phyloP scores from a whole-genome alignment of 2,797 vertebrate species.

The Trachops cirrhosus region DNA sequence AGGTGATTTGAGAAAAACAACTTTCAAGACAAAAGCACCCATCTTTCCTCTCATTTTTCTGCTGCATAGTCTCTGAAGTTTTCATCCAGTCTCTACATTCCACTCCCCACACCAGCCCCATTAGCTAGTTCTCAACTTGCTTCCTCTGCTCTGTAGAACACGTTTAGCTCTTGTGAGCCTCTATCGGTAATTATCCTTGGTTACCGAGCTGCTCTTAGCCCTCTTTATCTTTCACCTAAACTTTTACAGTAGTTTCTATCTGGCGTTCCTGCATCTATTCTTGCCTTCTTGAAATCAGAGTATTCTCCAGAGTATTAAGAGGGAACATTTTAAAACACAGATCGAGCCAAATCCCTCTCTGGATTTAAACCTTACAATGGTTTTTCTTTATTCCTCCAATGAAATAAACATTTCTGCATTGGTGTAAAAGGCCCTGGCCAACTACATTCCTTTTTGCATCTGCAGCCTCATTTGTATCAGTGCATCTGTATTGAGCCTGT shows the following conservation, averaged over 20 bases:
- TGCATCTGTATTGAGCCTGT: neutral
- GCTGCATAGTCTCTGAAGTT: neutral
- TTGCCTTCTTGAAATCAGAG: neutral
- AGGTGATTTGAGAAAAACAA: neutral
- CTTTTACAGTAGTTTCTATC: neutral
- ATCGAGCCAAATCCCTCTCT: neutral
- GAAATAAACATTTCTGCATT: neutral
- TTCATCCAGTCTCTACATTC: too few species aligned
- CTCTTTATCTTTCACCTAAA: neutral
- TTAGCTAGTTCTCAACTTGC: neutral
- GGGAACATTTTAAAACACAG: neutral
- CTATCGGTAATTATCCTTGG: neutral
- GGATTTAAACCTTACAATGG: neutral
- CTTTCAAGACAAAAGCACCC: neutral
- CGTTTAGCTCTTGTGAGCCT: neutral
- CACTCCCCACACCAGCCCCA: fast-evolving
- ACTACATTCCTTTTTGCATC: neutral
- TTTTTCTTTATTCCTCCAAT: conserved; percentile 2
- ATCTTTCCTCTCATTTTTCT: neutral
- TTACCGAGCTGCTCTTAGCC: neutral
- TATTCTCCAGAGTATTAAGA: neutral
- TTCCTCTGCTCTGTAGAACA: neutral
- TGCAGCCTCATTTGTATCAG: neutral
- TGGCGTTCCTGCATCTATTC: neutral
- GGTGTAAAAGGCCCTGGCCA: neutral